Conservation (phyloP, 2,888 invertebrate species). For the Agrochola litura region DNA sequence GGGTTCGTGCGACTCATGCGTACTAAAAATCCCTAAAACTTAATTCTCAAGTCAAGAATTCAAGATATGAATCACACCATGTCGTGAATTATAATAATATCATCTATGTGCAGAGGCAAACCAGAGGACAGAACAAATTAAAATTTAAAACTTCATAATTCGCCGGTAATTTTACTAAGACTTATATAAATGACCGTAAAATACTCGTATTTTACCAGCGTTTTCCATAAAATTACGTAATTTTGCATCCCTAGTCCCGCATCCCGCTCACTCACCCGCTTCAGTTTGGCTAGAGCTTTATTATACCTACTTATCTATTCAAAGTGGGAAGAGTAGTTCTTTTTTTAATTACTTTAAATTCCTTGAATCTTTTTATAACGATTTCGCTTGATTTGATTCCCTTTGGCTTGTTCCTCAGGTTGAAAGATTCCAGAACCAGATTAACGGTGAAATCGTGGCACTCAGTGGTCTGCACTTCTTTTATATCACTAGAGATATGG, state of each 20-base stretch:
- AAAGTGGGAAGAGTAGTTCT: not conserved
- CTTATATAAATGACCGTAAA: too few relatives aligned
- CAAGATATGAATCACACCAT: too few relatives aligned
- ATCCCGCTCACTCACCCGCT: not conserved
- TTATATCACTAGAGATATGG: constrained; percentile 88
- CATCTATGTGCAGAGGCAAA: too few relatives aligned
- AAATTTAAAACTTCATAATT: too few relatives aligned
- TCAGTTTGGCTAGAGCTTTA: not conserved
- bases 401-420: constrained; percentile 78
- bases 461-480: constrained; percentile 89
- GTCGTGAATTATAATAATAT: too few relatives aligned
- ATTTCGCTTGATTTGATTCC: not conserved
- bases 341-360: not conserved
- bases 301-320: not conserved
- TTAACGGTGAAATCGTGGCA: constrained; percentile 87
- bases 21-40: too few relatives aligned
- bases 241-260: not conserved
- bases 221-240: too few relatives aligned
- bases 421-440: constrained; percentile 90
- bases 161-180: too few relatives aligned
- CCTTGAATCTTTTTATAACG: not conserved
- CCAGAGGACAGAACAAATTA: too few relatives aligned
- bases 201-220: too few relatives aligned
- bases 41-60: too few relatives aligned
- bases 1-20: too few relatives aligned